These are phyloP conservation scores for Ditylenchus dipsaci DNA, from an alignment of 1,140 invertebrate species.

Conservation along the genomic window DNA sequence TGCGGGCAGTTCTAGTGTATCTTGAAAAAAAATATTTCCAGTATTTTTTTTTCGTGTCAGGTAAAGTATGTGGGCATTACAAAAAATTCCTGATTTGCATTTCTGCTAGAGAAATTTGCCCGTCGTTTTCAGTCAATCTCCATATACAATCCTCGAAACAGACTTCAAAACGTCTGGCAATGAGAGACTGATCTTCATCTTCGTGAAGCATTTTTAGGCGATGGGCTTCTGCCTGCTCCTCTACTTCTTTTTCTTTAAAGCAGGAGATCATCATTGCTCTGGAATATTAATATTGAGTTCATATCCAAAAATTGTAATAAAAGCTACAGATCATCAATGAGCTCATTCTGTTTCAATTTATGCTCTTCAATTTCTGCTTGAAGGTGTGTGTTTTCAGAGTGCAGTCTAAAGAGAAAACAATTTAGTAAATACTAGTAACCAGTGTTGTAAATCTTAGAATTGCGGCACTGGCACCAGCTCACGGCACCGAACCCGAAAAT, in stretches of 20 bases:
- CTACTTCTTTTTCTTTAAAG: constrained; percentile 76
- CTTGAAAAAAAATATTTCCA: constrained; percentile 56
- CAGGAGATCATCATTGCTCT: constrained; percentile 76
- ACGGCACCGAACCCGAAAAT: too few relatives aligned
- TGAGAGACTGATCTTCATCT: constrained; percentile 61
- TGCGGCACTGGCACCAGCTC: too few relatives aligned
- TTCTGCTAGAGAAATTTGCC: constrained; percentile 92
- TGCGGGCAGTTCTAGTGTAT: constrained; percentile 91
- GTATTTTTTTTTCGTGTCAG: constrained; percentile 8
- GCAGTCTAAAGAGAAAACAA: constrained; percentile 15
- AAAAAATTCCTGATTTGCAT: constrained; percentile 90
- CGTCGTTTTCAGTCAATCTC: constrained; percentile 91
- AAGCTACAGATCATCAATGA: constrained; percentile 75
- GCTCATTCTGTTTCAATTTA: constrained; percentile 77
- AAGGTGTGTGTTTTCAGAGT: constrained; percentile 20
- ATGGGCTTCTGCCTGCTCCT: constrained; percentile 51
- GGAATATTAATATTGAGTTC: too few relatives aligned
- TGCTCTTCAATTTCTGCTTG: constrained; percentile 72
- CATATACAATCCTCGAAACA: constrained; percentile 98
- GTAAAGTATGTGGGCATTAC: constrained; percentile 25
- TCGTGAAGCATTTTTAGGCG: constrained; percentile 6
- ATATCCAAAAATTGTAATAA: too few relatives aligned
- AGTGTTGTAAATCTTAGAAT: too few relatives aligned
- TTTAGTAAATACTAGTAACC: too few relatives aligned
- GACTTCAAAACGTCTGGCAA: constrained; percentile 86